A percentile compares a stretch with the other conserved stretches of the same genome.
phyloP scores from a whole-genome alignment of 1,140 invertebrate species.

The Nylanderia fulva region DNA sequence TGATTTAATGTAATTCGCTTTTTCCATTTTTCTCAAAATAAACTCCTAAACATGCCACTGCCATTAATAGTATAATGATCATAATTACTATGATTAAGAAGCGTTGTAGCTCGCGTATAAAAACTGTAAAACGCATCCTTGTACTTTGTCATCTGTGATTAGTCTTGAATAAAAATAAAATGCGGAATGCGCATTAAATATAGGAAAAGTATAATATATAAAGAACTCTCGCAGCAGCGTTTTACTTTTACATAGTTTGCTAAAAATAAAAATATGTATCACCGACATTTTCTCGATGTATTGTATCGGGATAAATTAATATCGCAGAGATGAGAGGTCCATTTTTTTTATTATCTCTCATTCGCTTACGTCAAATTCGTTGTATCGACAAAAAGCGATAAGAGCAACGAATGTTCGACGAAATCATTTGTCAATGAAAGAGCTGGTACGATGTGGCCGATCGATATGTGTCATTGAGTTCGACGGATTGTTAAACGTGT shows the following conservation, averaged over 20 bases:
- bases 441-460: background rate
- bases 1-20: too few species aligned
- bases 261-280: too few species aligned
- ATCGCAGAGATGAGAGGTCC: background rate
- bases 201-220: too few species aligned
- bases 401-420: constrained; percentile 71
- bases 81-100: constrained; percentile 33
- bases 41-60: too few species aligned
- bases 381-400: constrained; percentile 1
- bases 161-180: background rate
- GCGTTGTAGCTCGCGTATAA: background rate
- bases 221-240: too few species aligned
- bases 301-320: background rate
- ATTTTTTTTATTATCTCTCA: too few species aligned
- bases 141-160: background rate
- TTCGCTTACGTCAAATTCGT: background rate
- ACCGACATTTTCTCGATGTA: background rate
- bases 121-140: background rate
- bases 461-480: constrained; percentile 14
- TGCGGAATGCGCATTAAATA: background rate
- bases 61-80: too few species aligned
- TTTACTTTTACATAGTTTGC: too few species aligned
- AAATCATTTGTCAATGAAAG: constrained; percentile 67
- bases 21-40: too few species aligned
- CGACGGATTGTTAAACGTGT: background rate